Evolutionary conservation across 2,888 invertebrate species (phyloP), one percentile per base, ranked within the genome.

Genomic region (Idaea dimidiata): DNA sequence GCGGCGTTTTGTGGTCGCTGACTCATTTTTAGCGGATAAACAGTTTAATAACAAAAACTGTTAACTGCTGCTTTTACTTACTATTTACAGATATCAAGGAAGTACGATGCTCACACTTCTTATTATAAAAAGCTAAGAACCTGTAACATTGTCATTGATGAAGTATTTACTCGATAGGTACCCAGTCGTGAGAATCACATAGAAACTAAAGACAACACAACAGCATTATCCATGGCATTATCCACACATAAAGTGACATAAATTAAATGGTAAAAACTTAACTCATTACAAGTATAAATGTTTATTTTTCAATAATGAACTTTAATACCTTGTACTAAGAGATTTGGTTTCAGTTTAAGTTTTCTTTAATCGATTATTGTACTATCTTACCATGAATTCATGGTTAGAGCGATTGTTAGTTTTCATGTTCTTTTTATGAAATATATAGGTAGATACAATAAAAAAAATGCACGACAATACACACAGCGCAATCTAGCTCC

Each of bases 201-300:
- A 72, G 74, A 77, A 75, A 24, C 24, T 24, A 5, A 72, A 69
- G 71, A 69, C 76, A 76, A 73, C 78, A 73, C 67, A n/a, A n/a
- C 75, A 74, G 70, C 74, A 56, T 17, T 18, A 76, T 72, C 66
- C 69, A 64, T 75, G 74, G 70, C 74, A 56, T 17, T 18, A 76
- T 72, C 66, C 69, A 64, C 63, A 65, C 66, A 65, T 66, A 72
- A 72, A 68, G 67, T 78, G 76, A 79, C 80, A 78, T 78, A 76
- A 78, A 78, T 73, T 75, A 76, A 59, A 65, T 53, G 56, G 66
- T 71, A 75, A 72, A 74, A 73, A 66, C 62, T 8, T 58, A 32
- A 33, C 16, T 33, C 58, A 64, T 18, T 59, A 43, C 43, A 14
- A 43, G 43, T 7, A 32, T 32, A 3, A 8, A 43, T 10, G 0